Conservation (phyloP, 2,888 invertebrate species). For the Shargacucullia verbasci region DNA sequence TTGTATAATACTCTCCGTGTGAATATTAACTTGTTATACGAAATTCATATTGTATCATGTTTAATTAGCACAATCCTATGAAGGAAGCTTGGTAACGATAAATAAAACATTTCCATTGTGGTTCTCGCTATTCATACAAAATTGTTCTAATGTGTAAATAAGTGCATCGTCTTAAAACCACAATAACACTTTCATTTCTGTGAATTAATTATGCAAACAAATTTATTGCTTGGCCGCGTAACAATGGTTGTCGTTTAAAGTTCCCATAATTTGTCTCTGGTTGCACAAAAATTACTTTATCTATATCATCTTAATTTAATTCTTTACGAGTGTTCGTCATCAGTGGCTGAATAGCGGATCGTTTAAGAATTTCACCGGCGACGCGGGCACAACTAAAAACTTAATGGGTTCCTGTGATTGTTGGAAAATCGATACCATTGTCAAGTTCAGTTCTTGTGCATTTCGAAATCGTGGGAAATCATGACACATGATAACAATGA, state of each 20-base stretch:
- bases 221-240: constrained; percentile 47
- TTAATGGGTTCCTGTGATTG: constrained; percentile 59
- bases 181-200: constrained; percentile 67
- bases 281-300: constrained; percentile 53
- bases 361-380: constrained; percentile 49
- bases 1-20: no score
- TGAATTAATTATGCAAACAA: constrained; percentile 60
- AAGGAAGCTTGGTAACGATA: no score
- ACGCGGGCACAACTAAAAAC: constrained; percentile 56
- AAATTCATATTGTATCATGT: no score
- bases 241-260: constrained; percentile 46
- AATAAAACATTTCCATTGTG: constrained; percentile 32
- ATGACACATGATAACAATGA: constrained; percentile 65
- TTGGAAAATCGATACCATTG: constrained; percentile 68
- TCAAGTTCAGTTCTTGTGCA: constrained; percentile 66
- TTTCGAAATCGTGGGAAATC: constrained; percentile 81
- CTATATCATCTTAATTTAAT: constrained; percentile 51
- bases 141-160: constrained; percentile 57
- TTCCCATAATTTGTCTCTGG: constrained; percentile 65
- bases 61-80: no score
- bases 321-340: constrained; percentile 32
- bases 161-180: constrained; percentile 40
- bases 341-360: constrained; percentile 34
- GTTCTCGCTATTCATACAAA: constrained; percentile 39
- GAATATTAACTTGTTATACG: no score